phyloP scores from a whole-genome alignment of 64 coral and sea anemone genomes.

The Montipora cactus region DNA sequence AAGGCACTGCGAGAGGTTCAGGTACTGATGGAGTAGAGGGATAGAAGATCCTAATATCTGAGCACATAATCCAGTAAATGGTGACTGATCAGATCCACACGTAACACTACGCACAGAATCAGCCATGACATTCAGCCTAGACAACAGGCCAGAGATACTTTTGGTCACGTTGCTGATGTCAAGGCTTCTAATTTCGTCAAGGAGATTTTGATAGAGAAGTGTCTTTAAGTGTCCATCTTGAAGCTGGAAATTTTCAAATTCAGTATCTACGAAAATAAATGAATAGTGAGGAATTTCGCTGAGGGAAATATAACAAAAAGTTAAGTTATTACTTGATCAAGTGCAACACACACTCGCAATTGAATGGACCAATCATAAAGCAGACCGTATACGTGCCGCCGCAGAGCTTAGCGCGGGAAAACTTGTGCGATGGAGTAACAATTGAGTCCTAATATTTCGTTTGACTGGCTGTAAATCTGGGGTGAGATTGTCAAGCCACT shows the following conservation, averaged over 20 bases:
- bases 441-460: too few species aligned
- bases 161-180: slow-evolving; percentile 18
- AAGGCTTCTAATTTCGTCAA: slow-evolving; percentile 55
- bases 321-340: too few species aligned
- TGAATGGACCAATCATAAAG: too few species aligned
- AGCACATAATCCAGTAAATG: neutral
- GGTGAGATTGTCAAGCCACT: too few species aligned
- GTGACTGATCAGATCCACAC: neutral
- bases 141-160: slow-evolving; percentile 8
- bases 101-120: neutral
- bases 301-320: too few species aligned
- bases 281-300: neutral
- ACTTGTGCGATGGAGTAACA: too few species aligned
- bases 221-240: slow-evolving; percentile 54
- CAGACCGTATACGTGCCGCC: too few species aligned
- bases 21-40: slow-evolving; percentile 82
- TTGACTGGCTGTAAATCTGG: too few species aligned
- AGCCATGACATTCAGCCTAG: slow-evolving; percentile 34
- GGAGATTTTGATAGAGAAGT: slow-evolving; percentile 35
- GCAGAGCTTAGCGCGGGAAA: too few species aligned
- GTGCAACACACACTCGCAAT: too few species aligned
- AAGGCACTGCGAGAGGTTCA: slow-evolving; percentile 53
- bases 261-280: neutral
- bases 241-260: slow-evolving; percentile 22
- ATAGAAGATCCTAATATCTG: neutral